A percentile compares a stretch with the other conserved stretches of the same genome.
These are phyloP conservation scores for Lepidurus couesii DNA, from an alignment of 1,140 invertebrate species.

Conservation along the genomic window DNA sequence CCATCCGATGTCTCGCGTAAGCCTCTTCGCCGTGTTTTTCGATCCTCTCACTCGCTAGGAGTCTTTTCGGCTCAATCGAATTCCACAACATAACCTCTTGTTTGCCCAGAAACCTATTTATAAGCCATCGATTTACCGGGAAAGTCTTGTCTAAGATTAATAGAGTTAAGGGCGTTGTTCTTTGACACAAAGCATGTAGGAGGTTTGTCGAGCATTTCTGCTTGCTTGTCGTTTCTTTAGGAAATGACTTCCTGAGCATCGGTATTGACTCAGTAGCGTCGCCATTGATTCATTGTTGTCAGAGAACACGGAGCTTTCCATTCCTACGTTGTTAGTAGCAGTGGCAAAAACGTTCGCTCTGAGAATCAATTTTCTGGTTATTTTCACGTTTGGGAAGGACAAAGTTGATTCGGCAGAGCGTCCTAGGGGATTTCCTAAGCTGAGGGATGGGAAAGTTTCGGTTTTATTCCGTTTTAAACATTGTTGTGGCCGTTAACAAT, in stretches of 20 bases:
- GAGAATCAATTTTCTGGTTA: too few species aligned
- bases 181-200: neutral
- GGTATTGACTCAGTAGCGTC: too few species aligned
- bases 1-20: neutral
- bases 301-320: too few species aligned
- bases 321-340: too few species aligned
- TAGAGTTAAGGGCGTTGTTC: neutral
- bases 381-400: neutral
- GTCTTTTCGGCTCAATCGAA: constrained; percentile 8
- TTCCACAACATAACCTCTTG: neutral
- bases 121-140: neutral
- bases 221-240: too few species aligned
- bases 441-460: neutral
- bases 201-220: too few species aligned
- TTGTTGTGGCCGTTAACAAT: constrained; percentile 10
- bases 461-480: neutral
- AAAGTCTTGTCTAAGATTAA: neutral
- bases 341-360: too few species aligned
- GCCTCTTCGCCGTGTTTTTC: neutral
- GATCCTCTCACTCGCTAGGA: neutral
- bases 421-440: neutral
- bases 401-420: neutral
- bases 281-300: too few species aligned
- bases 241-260: too few species aligned
- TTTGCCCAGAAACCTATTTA: neutral